Evolutionary conservation across 2,888 invertebrate genomes (phyloP).

Genomic region (Drosophila macrothrix): DNA sequence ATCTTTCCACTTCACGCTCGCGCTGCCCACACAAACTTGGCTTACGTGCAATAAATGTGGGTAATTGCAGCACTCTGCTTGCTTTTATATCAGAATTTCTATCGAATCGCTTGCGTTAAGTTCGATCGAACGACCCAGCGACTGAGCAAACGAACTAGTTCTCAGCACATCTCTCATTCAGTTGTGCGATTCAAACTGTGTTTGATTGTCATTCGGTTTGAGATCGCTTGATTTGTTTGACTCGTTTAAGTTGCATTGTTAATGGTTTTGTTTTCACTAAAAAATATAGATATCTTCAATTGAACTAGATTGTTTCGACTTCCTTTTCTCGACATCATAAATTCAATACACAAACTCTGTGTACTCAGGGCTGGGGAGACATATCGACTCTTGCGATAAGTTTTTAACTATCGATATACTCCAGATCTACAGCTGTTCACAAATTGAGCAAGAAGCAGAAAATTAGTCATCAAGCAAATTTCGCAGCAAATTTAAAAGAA

Average conservation of each 20-base stretch:
- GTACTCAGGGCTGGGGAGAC: conserved; percentile 7
- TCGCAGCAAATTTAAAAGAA: conserved; percentile 33
- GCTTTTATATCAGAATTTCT: conserved; percentile 23
- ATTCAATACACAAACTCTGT: neutral
- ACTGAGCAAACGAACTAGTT: conserved; percentile 12
- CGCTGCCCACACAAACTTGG: conserved; percentile 12
- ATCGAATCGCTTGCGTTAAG: conserved; percentile 10
- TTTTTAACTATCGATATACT: conserved; percentile 18
- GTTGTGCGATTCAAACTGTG: neutral
- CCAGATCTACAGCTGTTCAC: conserved; percentile 36
- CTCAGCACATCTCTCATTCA: neutral
- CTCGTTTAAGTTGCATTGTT: no score
- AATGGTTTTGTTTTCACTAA: no score
- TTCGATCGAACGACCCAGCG: conserved; percentile 7
- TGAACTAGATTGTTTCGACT: no score
- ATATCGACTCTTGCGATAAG: conserved; percentile 1
- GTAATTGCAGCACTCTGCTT: conserved; percentile 22
- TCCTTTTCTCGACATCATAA: neutral
- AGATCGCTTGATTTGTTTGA: neutral
- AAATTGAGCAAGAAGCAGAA: conserved; percentile 46
- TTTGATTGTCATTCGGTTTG: neutral
- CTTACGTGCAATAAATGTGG: conserved; percentile 23
- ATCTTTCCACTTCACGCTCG: conserved; percentile 10
- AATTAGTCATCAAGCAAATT: conserved; percentile 78
- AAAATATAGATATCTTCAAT: neutral